Conservation (phyloP, 2,113 vertebrate species). For the Microtus richardsoni region DNA sequence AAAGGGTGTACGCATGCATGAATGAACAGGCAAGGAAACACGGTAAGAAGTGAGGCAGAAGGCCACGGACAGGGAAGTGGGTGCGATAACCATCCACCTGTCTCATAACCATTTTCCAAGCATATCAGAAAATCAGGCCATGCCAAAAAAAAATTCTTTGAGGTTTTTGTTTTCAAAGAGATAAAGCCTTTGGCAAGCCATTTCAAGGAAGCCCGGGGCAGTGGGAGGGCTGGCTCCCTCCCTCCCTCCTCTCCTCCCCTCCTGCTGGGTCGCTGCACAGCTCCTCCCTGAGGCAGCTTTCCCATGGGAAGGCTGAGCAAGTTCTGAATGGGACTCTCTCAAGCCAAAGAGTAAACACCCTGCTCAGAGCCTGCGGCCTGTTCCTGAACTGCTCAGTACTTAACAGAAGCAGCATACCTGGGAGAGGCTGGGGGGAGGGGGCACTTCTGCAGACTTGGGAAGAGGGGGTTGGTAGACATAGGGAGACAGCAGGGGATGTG, state of each 20-base stretch:
- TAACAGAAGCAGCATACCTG: conserved; percentile 85
- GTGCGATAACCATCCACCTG: not conserved
- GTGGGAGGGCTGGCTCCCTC: not conserved
- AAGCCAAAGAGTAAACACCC: conserved; percentile 86
- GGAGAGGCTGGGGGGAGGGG: conserved; percentile 74
- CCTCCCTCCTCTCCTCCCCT: not conserved
- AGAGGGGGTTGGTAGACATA: not conserved
- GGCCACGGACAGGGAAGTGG: not conserved
- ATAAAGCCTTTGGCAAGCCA: conserved; percentile 69
- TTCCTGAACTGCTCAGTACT: conserved; percentile 76
- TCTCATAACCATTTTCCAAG: conserved; percentile 33
- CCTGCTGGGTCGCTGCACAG: not conserved
- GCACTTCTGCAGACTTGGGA: not conserved
- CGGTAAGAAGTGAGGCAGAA: not conserved
- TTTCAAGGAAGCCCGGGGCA: conserved; percentile 69
- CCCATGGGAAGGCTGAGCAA: conserved; percentile 91
- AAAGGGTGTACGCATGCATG: not conserved
- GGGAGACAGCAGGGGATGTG: not conserved
- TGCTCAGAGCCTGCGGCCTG: not conserved
- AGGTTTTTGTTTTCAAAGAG: conserved; percentile 65
- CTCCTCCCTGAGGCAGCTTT: conserved; percentile 81
- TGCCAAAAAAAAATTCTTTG: conserved; percentile 57
- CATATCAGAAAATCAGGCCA: conserved; percentile 71
- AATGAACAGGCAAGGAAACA: not conserved
- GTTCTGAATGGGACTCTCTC: conserved; percentile 87